Percentiles rank a stretch among this genome's conserved stretches.
Conservation (phyloP, 2,888 invertebrate species). For the Amaurobius ferox region DNA sequence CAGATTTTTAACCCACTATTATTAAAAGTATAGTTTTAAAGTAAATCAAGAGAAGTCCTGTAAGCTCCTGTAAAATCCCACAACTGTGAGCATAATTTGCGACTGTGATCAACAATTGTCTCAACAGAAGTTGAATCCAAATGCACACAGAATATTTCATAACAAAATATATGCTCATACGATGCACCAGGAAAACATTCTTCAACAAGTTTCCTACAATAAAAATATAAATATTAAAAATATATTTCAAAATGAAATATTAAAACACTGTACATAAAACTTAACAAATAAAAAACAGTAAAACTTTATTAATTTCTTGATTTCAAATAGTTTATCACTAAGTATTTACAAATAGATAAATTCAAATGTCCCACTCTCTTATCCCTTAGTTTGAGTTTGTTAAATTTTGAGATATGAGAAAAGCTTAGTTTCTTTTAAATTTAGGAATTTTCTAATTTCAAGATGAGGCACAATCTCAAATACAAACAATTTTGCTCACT, state of each 20-base stretch:
- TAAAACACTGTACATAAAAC: too few relatives aligned
- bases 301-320: not conserved
- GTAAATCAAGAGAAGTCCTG: conserved; percentile 82
- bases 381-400: too few relatives aligned
- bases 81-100: conserved; percentile 88
- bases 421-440: too few relatives aligned
- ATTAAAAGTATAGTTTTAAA: conserved; percentile 76
- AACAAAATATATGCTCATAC: conserved; percentile 83
- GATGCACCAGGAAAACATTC: conserved; percentile 84
- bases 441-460: too few relatives aligned
- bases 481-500: too few relatives aligned
- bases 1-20: too few relatives aligned
- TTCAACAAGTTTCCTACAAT: conserved; percentile 82
- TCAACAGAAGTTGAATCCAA: conserved; percentile 88
- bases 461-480: too few relatives aligned
- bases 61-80: conserved; percentile 85
- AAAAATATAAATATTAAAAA: conserved; percentile 54
- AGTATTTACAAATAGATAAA: too few relatives aligned
- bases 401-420: too few relatives aligned
- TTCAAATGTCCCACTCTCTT: too few relatives aligned
- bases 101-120: conserved; percentile 89
- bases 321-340: too few relatives aligned
- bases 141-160: conserved; percentile 90
- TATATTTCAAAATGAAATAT: not conserved
- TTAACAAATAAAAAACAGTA: not conserved